Evolutionary conservation across 2,113 vertebrate genomes (phyloP), one percentile per base, ranked within the genome.

Genomic region (Misgurnus mizolepis): DNA sequence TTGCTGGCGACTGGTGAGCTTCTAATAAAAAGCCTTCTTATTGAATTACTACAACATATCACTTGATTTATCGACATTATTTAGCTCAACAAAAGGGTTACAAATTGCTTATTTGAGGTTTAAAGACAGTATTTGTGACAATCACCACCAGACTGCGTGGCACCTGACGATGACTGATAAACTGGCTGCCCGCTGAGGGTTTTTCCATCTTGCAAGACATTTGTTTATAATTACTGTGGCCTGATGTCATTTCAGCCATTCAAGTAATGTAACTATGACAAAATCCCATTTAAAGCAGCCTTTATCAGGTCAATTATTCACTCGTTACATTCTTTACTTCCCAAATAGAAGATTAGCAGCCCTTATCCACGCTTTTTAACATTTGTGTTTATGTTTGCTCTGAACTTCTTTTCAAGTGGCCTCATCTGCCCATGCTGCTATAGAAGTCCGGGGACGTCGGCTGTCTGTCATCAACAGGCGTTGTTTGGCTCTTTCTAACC

Each of bases 231-330:
- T 55, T 55, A 14, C 50, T 72, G 34, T 72, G 53, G 10, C 15
- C 39, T 72, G 34, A 10, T 43, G 41, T 14, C 14, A 22, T 34
- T 75, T 60, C 61, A n/a, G 55, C 56, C 41, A 8, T 22, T 15
- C 66, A 43, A 88, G 80, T 89, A 84, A 86, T 87, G 82, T 82
- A 83, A 82, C 83, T 78, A 82, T 71, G 87, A 87, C 82, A 84
- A 88, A 88, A 77, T 82, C 79, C 79, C 45, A 80, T 82, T 86
- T 86, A 78, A 85, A 86, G 78, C 39, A 78, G 76, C 79, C 76
- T 89, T 88, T 84, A 83, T 86, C 73, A 80, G 87, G 85, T 87
- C 87, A 85, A 81, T 90, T 85, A 90, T 41, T 79, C 80, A 83
- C 85, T 90, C 87, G 83, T 88, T 87, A 86, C 70, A 15, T 69